Evolutionary conservation across 1,140 invertebrate species (phyloP).

Genomic region (Ceratina japonica): DNA sequence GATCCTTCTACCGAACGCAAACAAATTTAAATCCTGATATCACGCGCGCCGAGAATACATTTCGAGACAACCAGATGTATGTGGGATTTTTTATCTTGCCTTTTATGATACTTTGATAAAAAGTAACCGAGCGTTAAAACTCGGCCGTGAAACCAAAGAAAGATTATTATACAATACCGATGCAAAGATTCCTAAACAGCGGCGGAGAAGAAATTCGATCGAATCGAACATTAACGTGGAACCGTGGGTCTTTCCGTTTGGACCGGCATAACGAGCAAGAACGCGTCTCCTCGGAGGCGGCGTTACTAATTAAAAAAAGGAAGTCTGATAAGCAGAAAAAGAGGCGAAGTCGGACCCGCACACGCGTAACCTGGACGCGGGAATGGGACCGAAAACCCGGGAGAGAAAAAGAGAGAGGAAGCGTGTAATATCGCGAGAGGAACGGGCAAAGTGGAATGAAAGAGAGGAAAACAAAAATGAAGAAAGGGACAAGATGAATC

Average conservation of each 20-base stretch:
- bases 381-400: conserved; percentile 11
- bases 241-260: not conserved
- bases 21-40: not conserved
- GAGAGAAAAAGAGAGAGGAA: not conserved
- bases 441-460: not conserved
- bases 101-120: not conserved
- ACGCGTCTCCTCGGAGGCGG: not conserved
- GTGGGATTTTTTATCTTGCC: not conserved
- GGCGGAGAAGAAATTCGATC: too few relatives aligned
- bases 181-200: too few relatives aligned
- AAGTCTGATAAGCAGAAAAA: conserved; percentile 38
- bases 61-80: not conserved
- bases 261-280: not conserved
- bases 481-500: conserved; percentile 6
- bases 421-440: not conserved
- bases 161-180: too few relatives aligned
- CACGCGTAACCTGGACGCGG: not conserved
- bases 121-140: not conserved
- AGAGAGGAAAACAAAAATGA: not conserved
- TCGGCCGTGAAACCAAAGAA: not conserved
- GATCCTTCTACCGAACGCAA: not conserved
- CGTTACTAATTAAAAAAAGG: conserved; percentile 34
- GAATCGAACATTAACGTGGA: too few relatives aligned
- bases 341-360: not conserved
- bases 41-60: too few relatives aligned